Base-by-base conservation (phyloP, 2,797 vertebrate genomes). In the Dipus sagitta region DNA sequence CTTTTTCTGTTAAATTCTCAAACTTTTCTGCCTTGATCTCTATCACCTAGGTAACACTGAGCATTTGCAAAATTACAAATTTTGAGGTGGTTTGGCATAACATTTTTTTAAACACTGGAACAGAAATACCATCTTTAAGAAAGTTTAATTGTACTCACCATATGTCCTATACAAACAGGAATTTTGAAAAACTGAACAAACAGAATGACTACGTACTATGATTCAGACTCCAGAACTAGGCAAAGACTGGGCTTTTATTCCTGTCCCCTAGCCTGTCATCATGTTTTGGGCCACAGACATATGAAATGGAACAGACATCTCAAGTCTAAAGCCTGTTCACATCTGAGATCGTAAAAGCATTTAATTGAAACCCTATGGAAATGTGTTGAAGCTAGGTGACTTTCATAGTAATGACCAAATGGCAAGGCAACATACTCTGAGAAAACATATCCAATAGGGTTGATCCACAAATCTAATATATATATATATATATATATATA, bases 101-200 rank as follows among this genome's bases (percentile, higher is more conserved):
- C 13, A 58, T n/a, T 68, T 65, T 64, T 52, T 81, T 13, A 47
- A 71, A 72, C 32, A 75, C 38, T 38, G 38, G 30, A 52, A 21
- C 32, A n/a, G n/a, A 13, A 72, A 88, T 30, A n/a, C 17, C 54
- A 58, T 58, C 54, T 58, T 58, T 58, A 58, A 14, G 12, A 58
- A 58, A 58, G 54, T 64, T 82, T 92, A 90, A 77, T 4, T 82
- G 42, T 0, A 67, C 1, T 30, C 23, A 87, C 13, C 65, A 7
- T 88, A 72, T 9, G 3, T 42, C 88, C 14, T 92, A 28, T 20
- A 80, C 75, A 96, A 72, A 94, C 75, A 70, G 6, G 77, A 80
- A 83, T 78, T 93, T 78, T 92, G 71, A 91, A 58, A 32, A 95
- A 85, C 18, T 74, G 82, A 95, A 72, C 15, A 88, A 93, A 90